Percentiles rank a stretch among this genome's conserved stretches.
These are phyloP conservation scores for Cheilosia variabilis DNA, from an alignment of 2,888 invertebrate genomes.

Conservation along the genomic window DNA sequence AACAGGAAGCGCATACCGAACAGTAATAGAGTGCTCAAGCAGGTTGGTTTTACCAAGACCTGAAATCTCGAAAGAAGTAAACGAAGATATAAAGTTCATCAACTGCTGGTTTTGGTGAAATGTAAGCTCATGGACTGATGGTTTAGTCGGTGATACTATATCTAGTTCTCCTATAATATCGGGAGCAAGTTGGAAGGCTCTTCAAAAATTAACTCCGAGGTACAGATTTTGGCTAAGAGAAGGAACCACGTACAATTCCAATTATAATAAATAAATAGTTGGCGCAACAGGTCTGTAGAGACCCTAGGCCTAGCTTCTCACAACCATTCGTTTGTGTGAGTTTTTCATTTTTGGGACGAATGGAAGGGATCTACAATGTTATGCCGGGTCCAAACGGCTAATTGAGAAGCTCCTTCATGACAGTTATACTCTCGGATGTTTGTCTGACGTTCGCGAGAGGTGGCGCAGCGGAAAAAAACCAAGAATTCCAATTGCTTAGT, in stretches of 20 bases:
- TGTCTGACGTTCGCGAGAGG: too few relatives aligned
- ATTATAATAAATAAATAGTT: too few relatives aligned
- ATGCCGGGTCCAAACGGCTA: too few relatives aligned
- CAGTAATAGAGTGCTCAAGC: background rate
- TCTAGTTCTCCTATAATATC: background rate
- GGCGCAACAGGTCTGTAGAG: too few relatives aligned
- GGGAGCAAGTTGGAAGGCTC: background rate
- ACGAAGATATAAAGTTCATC: background rate
- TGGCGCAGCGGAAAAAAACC: too few relatives aligned
- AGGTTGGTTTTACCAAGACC: background rate
- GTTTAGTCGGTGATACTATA: background rate
- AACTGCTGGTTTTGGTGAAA: background rate
- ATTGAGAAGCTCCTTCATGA: too few relatives aligned
- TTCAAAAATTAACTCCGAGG: background rate
- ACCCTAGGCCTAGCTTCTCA: too few relatives aligned
- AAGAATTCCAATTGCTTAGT: background rate
- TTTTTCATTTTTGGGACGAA: too few relatives aligned
- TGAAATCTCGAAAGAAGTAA: background rate
- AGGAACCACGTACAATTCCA: background rate
- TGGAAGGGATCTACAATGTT: too few relatives aligned
- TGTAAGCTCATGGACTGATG: background rate
- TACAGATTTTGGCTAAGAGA: background rate
- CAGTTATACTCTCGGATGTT: too few relatives aligned
- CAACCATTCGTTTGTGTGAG: too few relatives aligned
- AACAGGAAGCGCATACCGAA: background rate